Evolutionary conservation across 2,888 invertebrate species (phyloP).

Genomic region (Phania funesta): DNA sequence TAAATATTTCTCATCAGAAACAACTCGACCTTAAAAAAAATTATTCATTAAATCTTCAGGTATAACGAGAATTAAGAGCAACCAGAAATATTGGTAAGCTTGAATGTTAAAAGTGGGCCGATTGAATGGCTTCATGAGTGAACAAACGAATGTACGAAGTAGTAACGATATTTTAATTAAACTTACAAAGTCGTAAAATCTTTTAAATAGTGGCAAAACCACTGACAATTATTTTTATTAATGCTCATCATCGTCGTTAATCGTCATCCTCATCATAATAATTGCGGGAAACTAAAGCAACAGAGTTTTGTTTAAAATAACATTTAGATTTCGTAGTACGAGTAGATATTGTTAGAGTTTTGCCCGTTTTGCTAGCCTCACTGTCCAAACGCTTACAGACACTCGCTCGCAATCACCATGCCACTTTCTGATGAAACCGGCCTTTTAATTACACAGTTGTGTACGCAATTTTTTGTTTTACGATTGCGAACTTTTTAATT

Average conservation of each 20-base stretch:
- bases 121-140: not conserved
- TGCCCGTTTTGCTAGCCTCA: constrained; percentile 35
- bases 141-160: not conserved
- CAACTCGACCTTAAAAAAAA: constrained; percentile 29
- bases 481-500: constrained; percentile 70
- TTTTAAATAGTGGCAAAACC: constrained; percentile 70
- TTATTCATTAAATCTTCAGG: constrained; percentile 14
- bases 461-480: constrained; percentile 66
- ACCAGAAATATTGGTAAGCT: constrained; percentile 14
- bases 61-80: constrained; percentile 33
- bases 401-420: constrained; percentile 24
- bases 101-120: constrained; percentile 12
- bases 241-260: constrained; percentile 38
- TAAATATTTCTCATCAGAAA: constrained; percentile 21
- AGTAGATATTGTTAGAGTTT: too few relatives aligned
- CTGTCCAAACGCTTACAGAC: constrained; percentile 40
- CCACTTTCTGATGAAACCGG: constrained; percentile 37
- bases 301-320: constrained; percentile 2
- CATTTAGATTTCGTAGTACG: constrained; percentile 27
- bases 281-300: constrained; percentile 11
- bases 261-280: constrained; percentile 25
- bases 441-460: constrained; percentile 69
- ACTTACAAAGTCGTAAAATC: constrained; percentile 66
- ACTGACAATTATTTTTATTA: constrained; percentile 70
- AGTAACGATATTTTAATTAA: constrained; percentile 54